Conservation (phyloP, 2,113 vertebrate species). For the Crypturellus undulatus region DNA sequence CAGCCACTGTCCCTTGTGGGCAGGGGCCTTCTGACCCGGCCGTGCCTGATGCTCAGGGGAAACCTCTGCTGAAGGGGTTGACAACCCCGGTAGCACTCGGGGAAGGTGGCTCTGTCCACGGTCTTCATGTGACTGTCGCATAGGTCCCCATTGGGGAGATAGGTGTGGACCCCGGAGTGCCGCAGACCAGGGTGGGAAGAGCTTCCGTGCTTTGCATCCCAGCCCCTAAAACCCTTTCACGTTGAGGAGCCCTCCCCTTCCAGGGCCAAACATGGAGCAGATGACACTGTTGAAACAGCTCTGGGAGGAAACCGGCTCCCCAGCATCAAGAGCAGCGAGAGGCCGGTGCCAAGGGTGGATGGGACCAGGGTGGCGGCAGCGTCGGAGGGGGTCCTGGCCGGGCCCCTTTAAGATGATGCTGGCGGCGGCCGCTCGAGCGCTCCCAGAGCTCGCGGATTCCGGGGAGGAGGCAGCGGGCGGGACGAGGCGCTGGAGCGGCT, state of each 20-base stretch:
- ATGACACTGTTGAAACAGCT: not conserved
- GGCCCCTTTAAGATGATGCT: not conserved
- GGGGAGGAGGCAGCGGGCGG: not conserved
- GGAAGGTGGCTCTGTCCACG: not conserved
- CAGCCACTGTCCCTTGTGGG: no score
- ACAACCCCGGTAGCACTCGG: no score
- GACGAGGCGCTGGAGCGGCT: not conserved
- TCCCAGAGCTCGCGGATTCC: not conserved
- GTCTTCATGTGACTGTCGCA: no score
- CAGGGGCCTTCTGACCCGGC: no score
- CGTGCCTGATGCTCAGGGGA: not conserved
- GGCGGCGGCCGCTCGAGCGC: not conserved
- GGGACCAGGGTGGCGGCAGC: not conserved
- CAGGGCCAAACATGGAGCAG: not conserved
- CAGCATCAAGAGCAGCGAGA: not conserved
- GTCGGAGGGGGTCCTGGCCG: not conserved
- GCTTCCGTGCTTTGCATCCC: not conserved
- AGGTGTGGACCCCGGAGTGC: no score
- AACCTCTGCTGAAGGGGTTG: not conserved
- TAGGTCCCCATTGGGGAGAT: no score
- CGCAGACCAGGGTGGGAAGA: not conserved
- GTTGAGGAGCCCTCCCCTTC: not conserved
- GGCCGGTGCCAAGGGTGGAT: not conserved
- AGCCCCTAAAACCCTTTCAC: not conserved
- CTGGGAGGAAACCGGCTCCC: not conserved